A percentile compares a stretch with the other conserved stretches of the same genome.
Conservation (phyloP, 2,113 vertebrate genomes). For the Chlorodrepanis virens region DNA sequence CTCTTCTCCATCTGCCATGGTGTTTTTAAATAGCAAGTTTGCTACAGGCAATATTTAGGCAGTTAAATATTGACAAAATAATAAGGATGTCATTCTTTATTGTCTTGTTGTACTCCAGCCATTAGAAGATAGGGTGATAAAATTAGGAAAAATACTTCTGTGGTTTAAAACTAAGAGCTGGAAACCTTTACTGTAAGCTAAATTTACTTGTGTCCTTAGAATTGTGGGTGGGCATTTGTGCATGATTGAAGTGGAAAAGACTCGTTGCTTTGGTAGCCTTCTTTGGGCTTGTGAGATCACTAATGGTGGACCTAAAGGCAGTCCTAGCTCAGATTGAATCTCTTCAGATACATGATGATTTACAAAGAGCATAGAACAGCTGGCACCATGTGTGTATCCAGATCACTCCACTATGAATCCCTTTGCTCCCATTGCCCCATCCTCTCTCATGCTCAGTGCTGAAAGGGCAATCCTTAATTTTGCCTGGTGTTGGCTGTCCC, state of each 20-base stretch:
- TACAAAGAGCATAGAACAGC: neutral
- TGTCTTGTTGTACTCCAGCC: neutral
- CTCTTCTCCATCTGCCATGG: neutral
- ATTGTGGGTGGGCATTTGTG: neutral
- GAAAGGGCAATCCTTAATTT: neutral
- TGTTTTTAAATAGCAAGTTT: neutral
- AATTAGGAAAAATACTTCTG: neutral
- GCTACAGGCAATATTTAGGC: neutral
- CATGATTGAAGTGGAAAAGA: neutral
- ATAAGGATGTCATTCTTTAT: neutral
- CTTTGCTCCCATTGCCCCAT: neutral
- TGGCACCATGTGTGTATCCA: neutral
- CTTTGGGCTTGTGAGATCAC: neutral
- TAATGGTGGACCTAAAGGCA: neutral
- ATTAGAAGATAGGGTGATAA: neutral
- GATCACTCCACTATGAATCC: neutral
- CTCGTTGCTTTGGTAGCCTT: neutral
- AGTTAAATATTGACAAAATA: neutral
- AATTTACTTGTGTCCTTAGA: neutral
- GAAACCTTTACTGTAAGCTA: neutral
- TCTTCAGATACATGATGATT: neutral
- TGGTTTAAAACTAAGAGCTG: neutral
- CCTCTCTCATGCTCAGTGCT: neutral
- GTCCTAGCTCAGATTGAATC: neutral
- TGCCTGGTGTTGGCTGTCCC: neutral